phyloP scores from a whole-genome alignment of 2,113 vertebrate species.

The Pedetes capensis region DNA sequence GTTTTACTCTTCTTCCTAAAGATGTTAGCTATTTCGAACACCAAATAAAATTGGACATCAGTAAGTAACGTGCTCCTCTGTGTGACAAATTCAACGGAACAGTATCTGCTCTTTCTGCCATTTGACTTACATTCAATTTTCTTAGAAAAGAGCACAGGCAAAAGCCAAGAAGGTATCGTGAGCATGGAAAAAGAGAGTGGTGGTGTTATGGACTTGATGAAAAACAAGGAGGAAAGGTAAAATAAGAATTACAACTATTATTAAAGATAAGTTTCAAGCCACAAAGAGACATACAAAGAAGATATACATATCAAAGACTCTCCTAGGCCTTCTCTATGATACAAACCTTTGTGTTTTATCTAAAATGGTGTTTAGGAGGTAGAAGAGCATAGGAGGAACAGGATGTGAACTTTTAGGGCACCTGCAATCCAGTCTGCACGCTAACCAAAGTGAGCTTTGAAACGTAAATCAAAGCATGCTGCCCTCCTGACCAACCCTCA shows the following conservation, averaged over 20 bases:
- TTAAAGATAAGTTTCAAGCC: neutral
- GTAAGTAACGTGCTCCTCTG: neutral
- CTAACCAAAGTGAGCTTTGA: neutral
- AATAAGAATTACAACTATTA: neutral
- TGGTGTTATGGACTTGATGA: neutral
- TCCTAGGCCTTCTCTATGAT: neutral
- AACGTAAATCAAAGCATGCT: neutral
- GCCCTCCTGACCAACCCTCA: neutral
- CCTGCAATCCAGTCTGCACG: neutral
- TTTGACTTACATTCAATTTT: constrained; percentile 37
- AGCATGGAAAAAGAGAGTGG: neutral
- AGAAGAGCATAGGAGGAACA: neutral
- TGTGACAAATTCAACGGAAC: constrained; percentile 55
- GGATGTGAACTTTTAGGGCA: neutral
- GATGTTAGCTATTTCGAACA: constrained; percentile 38
- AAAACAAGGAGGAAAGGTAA: neutral
- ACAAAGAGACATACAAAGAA: neutral
- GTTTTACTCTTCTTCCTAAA: constrained; percentile 33
- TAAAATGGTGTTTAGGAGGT: neutral
- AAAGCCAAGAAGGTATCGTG: neutral
- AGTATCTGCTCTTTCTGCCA: neutral
- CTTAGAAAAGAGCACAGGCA: neutral
- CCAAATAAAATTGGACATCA: constrained; percentile 40
- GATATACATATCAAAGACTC: neutral
- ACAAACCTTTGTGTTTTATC: neutral